Conservation (phyloP, 2,888 invertebrate species). For the Lissocephala sabroskyi region DNA sequence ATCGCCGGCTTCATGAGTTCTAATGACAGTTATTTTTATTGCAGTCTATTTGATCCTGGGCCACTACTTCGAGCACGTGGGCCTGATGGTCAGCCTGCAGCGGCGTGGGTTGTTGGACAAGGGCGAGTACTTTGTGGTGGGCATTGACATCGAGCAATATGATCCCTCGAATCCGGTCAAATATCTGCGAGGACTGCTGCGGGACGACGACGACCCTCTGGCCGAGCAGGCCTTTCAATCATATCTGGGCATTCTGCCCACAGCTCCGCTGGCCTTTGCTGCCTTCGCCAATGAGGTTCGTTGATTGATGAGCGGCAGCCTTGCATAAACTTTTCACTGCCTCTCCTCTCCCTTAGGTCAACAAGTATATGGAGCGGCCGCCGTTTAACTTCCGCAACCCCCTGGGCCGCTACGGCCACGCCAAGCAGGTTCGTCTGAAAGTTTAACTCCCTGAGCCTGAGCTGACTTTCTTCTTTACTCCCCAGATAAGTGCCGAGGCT, state of each 20-base stretch:
- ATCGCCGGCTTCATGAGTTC: too few relatives aligned
- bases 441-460: background rate
- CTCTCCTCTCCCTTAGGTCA: slow-evolving; percentile 76
- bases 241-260: slow-evolving; percentile 88
- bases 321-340: slow-evolving; percentile 9
- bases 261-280: slow-evolving; percentile 81
- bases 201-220: slow-evolving; percentile 74
- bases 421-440: slow-evolving; percentile 79
- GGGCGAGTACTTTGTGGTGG: slow-evolving; percentile 95
- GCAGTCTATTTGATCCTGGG: slow-evolving; percentile 93
- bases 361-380: slow-evolving; percentile 85
- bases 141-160: slow-evolving; percentile 92
- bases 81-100: slow-evolving; percentile 90
- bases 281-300: slow-evolving; percentile 77
- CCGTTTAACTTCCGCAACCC: slow-evolving; percentile 93
- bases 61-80: slow-evolving; percentile 91
- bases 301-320: slow-evolving; percentile 21
- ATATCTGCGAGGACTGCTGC: slow-evolving; percentile 84
- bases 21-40: too few relatives aligned
- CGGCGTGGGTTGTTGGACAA: slow-evolving; percentile 85
- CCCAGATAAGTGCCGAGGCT: slow-evolving; percentile 87
- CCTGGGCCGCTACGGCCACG: slow-evolving; percentile 79
- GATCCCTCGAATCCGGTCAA: slow-evolving; percentile 83
- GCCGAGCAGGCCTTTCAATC: slow-evolving; percentile 83
- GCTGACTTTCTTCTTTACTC: background rate